phyloP scores from a whole-genome alignment of 2,797 vertebrate species.

The Gymnodraco acuticeps region DNA sequence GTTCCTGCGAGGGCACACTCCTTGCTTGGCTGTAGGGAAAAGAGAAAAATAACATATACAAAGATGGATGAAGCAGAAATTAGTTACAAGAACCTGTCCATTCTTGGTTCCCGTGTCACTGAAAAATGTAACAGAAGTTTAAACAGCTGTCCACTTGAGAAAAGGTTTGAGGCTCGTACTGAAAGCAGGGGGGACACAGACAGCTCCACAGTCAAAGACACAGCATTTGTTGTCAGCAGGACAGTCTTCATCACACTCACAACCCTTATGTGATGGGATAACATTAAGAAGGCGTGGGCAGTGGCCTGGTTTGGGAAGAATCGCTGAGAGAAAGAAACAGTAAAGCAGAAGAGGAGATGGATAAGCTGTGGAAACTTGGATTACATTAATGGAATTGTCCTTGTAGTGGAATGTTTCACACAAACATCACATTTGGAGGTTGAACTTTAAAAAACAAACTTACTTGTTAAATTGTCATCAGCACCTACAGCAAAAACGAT shows the following conservation, averaged over 20 bases:
- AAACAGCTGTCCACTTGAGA: slow-evolving; percentile 9
- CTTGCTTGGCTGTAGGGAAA: slow-evolving; percentile 74
- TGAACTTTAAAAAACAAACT: slow-evolving; percentile 8
- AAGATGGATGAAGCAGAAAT: neutral
- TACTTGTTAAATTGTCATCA: slow-evolving; percentile 39
- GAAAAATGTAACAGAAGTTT: slow-evolving; percentile 16
- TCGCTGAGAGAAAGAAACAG: slow-evolving; percentile 34
- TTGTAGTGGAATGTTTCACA: neutral
- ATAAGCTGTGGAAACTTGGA: slow-evolving; percentile 14
- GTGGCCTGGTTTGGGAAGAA: slow-evolving; percentile 62
- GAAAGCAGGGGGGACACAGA: slow-evolving; percentile 79
- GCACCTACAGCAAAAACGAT: slow-evolving; percentile 17
- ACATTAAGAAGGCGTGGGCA: slow-evolving; percentile 73
- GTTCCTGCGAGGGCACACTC: slow-evolving; percentile 74
- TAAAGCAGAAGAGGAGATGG: slow-evolving; percentile 24
- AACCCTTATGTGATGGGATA: slow-evolving; percentile 71
- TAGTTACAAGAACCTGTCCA: neutral
- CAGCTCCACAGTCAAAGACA: slow-evolving; percentile 71
- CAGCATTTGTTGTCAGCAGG: slow-evolving; percentile 76
- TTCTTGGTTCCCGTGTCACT: slow-evolving; percentile 3
- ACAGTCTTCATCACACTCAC: slow-evolving; percentile 78
- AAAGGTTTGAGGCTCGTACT: slow-evolving; percentile 62
- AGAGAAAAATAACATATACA: neutral
- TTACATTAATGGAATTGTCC: neutral
- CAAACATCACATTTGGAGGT: neutral